phyloP scores from a whole-genome alignment of 2,888 invertebrate species.

The Zaprionus lineosus region DNA sequence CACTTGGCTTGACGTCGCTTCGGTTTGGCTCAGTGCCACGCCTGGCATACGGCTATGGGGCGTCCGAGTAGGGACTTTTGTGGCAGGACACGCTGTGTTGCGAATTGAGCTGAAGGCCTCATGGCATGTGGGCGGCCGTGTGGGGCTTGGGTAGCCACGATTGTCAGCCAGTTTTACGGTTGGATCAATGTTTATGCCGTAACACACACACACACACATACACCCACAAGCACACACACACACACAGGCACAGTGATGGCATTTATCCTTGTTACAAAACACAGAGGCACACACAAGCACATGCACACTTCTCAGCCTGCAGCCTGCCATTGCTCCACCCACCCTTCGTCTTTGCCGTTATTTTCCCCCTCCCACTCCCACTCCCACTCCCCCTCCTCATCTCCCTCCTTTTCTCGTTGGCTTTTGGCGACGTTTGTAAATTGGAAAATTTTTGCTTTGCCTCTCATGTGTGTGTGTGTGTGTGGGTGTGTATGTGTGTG shows the following conservation, averaged over 20 bases:
- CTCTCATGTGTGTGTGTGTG: slow-evolving; percentile 27
- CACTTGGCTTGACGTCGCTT: slow-evolving; percentile 75
- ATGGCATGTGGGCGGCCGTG: no score
- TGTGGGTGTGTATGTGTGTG: slow-evolving; percentile 20
- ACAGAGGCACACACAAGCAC: slow-evolving; percentile 14
- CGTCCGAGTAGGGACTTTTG: slow-evolving; percentile 15
- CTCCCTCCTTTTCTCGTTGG: slow-evolving; percentile 51
- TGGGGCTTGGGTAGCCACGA: slow-evolving; percentile 37
- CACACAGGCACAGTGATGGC: slow-evolving; percentile 42
- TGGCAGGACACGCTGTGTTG: slow-evolving; percentile 25
- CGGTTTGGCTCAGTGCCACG: slow-evolving; percentile 73
- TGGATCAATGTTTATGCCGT: slow-evolving; percentile 78
- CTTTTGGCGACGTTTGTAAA: slow-evolving; percentile 77
- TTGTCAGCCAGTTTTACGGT: slow-evolving; percentile 75
- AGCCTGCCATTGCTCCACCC: neutral
- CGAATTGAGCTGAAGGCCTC: neutral
- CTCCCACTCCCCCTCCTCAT: no score
- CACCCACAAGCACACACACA: slow-evolving; percentile 32
- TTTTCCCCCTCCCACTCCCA: no score
- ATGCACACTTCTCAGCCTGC: neutral
- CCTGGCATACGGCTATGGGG: slow-evolving; percentile 16
- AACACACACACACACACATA: slow-evolving; percentile 42
- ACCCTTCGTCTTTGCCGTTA: no score
- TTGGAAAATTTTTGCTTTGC: slow-evolving; percentile 77
- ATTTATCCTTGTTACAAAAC: slow-evolving; percentile 77